Evolutionary conservation across 2,113 vertebrate species (phyloP).

Genomic region (Elachura formosa): DNA sequence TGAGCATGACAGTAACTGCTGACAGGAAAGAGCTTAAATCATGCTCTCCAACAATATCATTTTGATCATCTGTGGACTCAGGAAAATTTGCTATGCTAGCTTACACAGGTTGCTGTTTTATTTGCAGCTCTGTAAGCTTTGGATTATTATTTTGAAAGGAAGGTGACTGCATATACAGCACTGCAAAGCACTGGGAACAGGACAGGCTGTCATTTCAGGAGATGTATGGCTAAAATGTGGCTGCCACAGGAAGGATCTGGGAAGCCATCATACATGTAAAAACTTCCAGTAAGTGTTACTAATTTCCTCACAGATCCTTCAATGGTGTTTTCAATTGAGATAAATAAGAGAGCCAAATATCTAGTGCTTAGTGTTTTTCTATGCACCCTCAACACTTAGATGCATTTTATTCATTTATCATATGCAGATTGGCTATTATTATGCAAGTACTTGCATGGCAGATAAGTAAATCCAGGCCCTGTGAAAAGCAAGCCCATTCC

Average conservation of each 20-base stretch:
- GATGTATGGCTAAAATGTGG: not conserved
- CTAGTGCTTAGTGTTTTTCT: not conserved
- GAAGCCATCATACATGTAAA: not conserved
- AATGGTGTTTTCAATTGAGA: not conserved
- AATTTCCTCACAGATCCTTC: not conserved
- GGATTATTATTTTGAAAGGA: constrained; percentile 2
- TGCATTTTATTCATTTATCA: constrained; percentile 12
- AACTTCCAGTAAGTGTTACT: not conserved
- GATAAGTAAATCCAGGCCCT: not conserved
- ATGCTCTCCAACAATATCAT: not conserved
- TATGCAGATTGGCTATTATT: not conserved
- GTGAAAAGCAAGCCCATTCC: not conserved
- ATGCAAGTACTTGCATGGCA: not conserved
- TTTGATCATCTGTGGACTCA: not conserved
- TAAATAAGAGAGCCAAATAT: not conserved
- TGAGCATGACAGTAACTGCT: not conserved
- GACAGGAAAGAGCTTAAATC: not conserved
- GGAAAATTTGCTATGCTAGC: not conserved
- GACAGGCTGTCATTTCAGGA: not conserved
- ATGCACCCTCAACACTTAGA: not conserved
- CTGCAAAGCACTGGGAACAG: not conserved
- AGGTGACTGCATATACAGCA: not conserved
- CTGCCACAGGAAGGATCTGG: not conserved
- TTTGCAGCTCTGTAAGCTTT: not conserved
- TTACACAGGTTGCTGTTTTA: not conserved